Conservation (phyloP, 64 coral and sea anemone species). For the Astreopora myriophthalma region DNA sequence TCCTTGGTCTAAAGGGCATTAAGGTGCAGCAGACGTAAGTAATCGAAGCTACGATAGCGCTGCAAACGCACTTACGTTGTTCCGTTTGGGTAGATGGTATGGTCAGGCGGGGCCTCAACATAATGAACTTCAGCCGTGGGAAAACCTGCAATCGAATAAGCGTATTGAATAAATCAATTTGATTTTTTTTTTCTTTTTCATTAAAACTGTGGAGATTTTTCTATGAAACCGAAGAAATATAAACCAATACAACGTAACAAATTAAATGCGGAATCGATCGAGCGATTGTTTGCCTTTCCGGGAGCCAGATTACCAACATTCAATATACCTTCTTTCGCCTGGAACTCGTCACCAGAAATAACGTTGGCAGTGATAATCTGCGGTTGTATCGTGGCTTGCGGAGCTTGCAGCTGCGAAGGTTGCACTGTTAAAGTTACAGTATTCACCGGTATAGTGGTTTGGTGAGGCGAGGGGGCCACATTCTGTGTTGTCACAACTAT, state of each 20-base stretch:
- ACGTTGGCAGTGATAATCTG: slow-evolving; percentile 89
- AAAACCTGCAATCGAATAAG: slow-evolving; percentile 68
- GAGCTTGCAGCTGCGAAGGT: slow-evolving; percentile 77
- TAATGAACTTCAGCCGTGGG: slow-evolving; percentile 81
- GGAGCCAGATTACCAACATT: not conserved
- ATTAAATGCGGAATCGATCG: slow-evolving; percentile 43
- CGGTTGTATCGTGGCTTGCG: slow-evolving; percentile 67
- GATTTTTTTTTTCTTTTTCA: too few species aligned
- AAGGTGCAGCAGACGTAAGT: not conserved
- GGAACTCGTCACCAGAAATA: slow-evolving; percentile 85
- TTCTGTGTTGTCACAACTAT: slow-evolving; percentile 51
- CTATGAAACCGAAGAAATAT: not conserved
- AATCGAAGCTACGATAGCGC: not conserved
- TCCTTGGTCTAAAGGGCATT: slow-evolving; percentile 35
- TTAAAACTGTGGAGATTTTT: not conserved
- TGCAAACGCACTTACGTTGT: slow-evolving; percentile 63
- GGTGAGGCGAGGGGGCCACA: slow-evolving; percentile 23
- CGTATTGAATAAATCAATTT: too few species aligned
- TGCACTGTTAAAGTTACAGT: slow-evolving; percentile 84
- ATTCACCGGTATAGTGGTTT: slow-evolving; percentile 64
- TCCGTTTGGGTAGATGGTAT: slow-evolving; percentile 78
- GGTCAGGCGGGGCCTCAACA: slow-evolving; percentile 78
- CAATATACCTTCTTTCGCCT: slow-evolving; percentile 90
- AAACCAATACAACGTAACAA: not conserved
- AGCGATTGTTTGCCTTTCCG: not conserved